Base-by-base conservation (phyloP, 2,113 vertebrate species). In the Ploceus nigricollis region DNA sequence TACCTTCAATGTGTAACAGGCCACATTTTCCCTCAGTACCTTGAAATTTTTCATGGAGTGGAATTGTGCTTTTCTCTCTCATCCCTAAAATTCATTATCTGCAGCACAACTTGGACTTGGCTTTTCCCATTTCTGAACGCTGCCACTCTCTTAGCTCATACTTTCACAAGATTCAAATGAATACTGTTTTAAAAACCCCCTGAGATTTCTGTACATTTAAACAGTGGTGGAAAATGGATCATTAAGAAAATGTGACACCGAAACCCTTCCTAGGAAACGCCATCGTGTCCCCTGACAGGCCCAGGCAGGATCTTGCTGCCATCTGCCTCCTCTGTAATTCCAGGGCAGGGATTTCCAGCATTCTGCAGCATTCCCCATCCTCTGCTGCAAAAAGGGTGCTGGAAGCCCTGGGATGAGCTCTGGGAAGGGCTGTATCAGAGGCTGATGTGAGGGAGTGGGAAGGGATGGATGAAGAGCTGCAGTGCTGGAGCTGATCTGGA, bases 201-300 rank as follows among this genome's bases (percentile, higher is more conserved):
- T 15, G 60, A 65, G 31, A 15, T 7, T 50, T 30, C 27, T 33
- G 20, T 8, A 24, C 58, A 54, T 66, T 44, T 22, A 22, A 24
- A 8, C 1, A 6, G 14, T 31, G 35, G 22, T 28, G 48, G 48
- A 33, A 80, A 89, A 39, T 0, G 15, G 56, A 6, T 25, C 47
- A 10, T 64, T 50, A 13, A n/a, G 17, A 47, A 64, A 35, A 35
- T 39, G 84, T 10, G 47, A 20, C 30, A 15, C 44, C 24, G 19
- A 39, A 11, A 18, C 14, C 15, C 21, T 73, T 72, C 12, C 39
- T 10, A 50, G 31, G 33, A 50, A 61, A 5, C 31, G n/a, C n/a
- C 61, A 25, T 10, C 0, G 0, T 16, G 35, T 77, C 33, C 45
- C 23, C 12, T 0, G 33, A 73, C 13, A 33, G 33, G 45, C 35